phyloP scores from a whole-genome alignment of 2,113 vertebrate species.

The Oncorhynchus nerka region DNA sequence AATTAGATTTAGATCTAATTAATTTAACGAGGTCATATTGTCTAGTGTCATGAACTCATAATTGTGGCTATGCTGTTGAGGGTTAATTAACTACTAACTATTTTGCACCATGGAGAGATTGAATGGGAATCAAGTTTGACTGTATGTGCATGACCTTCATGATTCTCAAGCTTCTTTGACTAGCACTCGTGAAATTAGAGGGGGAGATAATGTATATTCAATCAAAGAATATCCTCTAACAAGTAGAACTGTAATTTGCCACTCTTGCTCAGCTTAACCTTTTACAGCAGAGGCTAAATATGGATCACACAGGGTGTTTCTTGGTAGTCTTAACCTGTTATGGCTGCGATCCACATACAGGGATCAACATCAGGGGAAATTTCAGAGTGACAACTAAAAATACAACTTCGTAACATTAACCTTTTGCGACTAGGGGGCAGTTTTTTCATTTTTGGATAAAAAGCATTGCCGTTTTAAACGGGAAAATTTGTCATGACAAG shows the following conservation, averaged over 20 bases:
- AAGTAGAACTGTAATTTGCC: background rate
- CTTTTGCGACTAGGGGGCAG: no score
- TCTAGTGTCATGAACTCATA: constrained; percentile 33
- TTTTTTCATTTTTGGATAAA: no score
- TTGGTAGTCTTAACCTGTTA: no score
- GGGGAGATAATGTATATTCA: constrained; percentile 21
- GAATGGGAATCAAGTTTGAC: constrained; percentile 23
- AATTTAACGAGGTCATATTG: constrained; percentile 49
- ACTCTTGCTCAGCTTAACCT: background rate
- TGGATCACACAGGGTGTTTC: no score
- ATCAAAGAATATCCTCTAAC: constrained; percentile 10
- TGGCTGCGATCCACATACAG: no score
- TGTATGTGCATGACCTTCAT: constrained; percentile 12
- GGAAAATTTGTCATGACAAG: no score
- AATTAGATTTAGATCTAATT: constrained; percentile 55
- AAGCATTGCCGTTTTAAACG: no score
- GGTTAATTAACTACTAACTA: constrained; percentile 66
- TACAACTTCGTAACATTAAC: no score
- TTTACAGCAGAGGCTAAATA: no score
- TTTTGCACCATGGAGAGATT: constrained; percentile 44
- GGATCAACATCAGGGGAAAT: no score
- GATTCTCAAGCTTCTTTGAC: constrained; percentile 7
- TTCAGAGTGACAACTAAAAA: no score
- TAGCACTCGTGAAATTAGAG: constrained; percentile 12
- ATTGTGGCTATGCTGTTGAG: constrained; percentile 41